phyloP scores from a whole-genome alignment of 2,888 invertebrate genomes.

The Pecten maximus region DNA sequence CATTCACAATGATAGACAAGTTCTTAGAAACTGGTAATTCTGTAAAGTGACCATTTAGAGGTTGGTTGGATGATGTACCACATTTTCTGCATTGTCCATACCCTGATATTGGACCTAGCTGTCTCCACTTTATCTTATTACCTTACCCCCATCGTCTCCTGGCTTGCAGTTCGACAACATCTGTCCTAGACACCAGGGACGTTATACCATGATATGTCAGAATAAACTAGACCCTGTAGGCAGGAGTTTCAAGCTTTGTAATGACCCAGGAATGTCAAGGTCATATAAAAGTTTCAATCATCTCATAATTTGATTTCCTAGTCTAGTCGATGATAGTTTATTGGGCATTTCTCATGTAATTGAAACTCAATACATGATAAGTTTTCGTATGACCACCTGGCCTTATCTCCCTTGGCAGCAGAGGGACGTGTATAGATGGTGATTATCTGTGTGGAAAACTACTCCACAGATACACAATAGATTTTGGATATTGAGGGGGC shows the following conservation, averaged over 20 bases:
- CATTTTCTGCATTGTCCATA: neutral
- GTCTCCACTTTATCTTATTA: neutral
- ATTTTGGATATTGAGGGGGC: neutral
- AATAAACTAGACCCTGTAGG: neutral
- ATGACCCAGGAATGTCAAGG: constrained; percentile 15
- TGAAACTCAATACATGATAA: neutral
- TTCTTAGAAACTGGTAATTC: neutral
- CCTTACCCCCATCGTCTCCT: neutral
- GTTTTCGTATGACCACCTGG: neutral
- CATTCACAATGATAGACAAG: neutral
- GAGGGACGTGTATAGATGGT: neutral
- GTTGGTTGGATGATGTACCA: neutral
- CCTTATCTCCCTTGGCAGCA: neutral
- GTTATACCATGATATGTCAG: neutral
- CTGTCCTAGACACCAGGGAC: neutral
- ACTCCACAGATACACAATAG: neutral
- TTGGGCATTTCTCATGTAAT: neutral
- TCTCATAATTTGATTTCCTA: neutral
- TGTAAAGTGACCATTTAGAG: neutral
- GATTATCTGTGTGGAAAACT: neutral
- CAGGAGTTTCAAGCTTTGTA: neutral
- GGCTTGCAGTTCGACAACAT: neutral
- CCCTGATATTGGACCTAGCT: neutral
- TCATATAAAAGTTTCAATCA: constrained; percentile 11
- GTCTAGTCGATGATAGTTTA: constrained; percentile 26